Conservation (phyloP, 2,113 vertebrate genomes). For the Motacilla alba region DNA sequence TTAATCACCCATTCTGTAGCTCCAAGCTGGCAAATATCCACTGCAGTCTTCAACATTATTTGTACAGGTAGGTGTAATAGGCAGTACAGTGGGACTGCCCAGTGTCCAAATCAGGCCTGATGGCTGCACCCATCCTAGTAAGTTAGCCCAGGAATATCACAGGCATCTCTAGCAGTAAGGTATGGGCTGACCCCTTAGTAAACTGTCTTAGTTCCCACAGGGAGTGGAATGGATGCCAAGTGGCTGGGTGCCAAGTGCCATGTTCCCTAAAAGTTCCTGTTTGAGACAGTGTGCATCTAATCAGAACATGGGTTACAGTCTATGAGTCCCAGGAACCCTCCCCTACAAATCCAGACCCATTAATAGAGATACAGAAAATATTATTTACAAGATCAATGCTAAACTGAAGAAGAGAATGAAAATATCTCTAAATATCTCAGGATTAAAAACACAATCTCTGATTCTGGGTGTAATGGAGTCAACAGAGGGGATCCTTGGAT, state of each 20-base stretch:
- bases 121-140: neutral
- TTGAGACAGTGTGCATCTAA: too few relatives aligned
- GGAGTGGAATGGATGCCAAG: neutral
- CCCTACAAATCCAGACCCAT: neutral
- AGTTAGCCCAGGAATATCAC: neutral
- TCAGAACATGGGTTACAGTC: neutral
- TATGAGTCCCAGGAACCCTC: neutral
- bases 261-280: neutral
- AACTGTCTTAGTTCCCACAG: neutral
- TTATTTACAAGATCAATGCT: neutral
- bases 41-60: neutral
- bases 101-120: neutral
- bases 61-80: neutral
- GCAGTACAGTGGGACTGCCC: neutral
- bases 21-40: neutral
- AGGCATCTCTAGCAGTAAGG: neutral
- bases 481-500: neutral
- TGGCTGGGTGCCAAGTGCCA: neutral
- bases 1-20: neutral
- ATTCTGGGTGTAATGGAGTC: neutral
- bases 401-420: neutral
- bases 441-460: neutral
- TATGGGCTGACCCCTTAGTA: neutral
- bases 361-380: neutral
- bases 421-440: neutral